Conservation (phyloP, 1,140 invertebrate species). For the Psix sp. region DNA sequence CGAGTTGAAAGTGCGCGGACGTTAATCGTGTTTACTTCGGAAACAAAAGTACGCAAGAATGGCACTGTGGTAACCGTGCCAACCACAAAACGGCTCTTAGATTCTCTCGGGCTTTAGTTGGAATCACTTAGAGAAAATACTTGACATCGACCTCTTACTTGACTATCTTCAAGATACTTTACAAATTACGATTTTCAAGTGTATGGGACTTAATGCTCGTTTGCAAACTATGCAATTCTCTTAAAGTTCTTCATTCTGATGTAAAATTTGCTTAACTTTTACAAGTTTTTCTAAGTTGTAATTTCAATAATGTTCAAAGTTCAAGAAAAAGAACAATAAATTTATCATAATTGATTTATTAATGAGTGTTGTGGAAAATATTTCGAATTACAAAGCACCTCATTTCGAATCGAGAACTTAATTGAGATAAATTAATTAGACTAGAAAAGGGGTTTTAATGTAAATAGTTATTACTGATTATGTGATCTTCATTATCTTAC, state of each 20-base stretch:
- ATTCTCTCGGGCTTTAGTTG: constrained; percentile 54
- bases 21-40: constrained; percentile 57
- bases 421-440: too few species aligned
- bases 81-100: constrained; percentile 58
- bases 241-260: constrained; percentile 20
- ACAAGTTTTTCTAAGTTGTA: too few species aligned
- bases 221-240: constrained; percentile 31
- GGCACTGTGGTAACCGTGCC: constrained; percentile 46
- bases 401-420: too few species aligned
- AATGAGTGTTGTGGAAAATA: too few species aligned
- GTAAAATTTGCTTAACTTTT: too few species aligned
- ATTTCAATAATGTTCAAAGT: too few species aligned
- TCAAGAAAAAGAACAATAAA: too few species aligned
- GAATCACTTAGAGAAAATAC: constrained; percentile 51
- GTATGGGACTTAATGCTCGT: constrained; percentile 19
- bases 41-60: constrained; percentile 33
- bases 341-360: too few species aligned
- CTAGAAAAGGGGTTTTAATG: too few species aligned
- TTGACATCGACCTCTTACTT: constrained; percentile 28
- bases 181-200: constrained; percentile 54
- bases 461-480: too few species aligned
- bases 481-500: too few species aligned
- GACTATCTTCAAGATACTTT: constrained; percentile 47
- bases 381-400: too few species aligned
- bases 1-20: constrained; percentile 43